phyloP scores from a whole-genome alignment of 2,113 vertebrate genomes.

The Mellivora capensis region DNA sequence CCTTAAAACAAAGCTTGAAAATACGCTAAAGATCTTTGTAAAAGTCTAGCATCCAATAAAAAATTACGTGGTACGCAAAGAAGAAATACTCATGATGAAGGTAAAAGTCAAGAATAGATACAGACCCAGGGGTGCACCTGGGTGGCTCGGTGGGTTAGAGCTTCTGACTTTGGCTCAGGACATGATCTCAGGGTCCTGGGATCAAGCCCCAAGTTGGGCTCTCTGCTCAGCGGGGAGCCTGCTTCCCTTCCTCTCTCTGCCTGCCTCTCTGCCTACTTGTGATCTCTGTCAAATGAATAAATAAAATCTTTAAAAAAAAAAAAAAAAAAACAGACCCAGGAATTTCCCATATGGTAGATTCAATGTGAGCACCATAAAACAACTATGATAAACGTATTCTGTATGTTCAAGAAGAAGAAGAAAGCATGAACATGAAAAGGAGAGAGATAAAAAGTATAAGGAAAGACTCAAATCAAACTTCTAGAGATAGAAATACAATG shows the following conservation, averaged over 20 bases:
- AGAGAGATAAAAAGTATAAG: not conserved
- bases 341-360: not conserved
- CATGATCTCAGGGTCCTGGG: no score
- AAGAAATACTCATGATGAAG: not conserved
- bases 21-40: not conserved
- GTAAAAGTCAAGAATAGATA: not conserved
- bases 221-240: no score
- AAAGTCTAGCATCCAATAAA: not conserved
- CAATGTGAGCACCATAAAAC: not conserved
- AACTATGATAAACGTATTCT: not conserved
- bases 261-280: no score
- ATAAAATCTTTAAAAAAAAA: no score
- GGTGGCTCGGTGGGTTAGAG: no score
- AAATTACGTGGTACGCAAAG: not conserved
- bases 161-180: no score
- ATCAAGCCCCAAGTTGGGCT: fast-evolving
- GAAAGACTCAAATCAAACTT: not conserved
- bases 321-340: not conserved
- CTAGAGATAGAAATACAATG: not conserved
- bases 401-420: not conserved
- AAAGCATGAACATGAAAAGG: not conserved
- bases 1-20: not conserved
- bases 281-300: no score
- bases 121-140: not conserved
- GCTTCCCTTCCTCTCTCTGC: no score